Conservation (phyloP, 53 echinoderm and acorn worm species). For the Temnopleurus reevesii region DNA sequence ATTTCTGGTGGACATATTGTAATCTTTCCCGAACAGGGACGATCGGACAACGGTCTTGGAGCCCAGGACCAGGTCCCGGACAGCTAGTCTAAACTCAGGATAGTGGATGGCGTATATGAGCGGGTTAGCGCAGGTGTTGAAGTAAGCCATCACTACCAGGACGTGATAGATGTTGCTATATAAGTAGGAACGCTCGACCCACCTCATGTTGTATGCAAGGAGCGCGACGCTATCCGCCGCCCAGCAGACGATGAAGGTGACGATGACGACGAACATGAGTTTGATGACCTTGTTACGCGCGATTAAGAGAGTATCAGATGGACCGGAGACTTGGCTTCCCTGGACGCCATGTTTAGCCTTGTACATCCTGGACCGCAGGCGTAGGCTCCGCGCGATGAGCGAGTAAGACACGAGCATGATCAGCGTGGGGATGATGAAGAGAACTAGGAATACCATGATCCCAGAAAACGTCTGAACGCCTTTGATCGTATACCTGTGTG, state of each 20-base stretch:
- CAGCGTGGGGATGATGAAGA: constrained; percentile 63
- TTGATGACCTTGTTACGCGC: constrained; percentile 53
- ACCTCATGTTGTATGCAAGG: constrained; percentile 43
- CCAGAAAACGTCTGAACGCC: constrained; percentile 62
- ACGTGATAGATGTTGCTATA: constrained; percentile 39
- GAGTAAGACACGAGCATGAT: constrained; percentile 73
- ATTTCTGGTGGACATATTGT: background rate
- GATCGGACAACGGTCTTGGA: background rate
- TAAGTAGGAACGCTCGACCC: constrained; percentile 41
- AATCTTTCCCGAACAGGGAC: constrained; percentile 43
- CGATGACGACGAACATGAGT: constrained; percentile 54
- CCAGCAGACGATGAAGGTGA: constrained; percentile 59
- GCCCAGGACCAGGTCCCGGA: background rate
- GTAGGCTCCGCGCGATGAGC: constrained; percentile 37
- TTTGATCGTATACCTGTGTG: background rate
- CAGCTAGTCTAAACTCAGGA: constrained; percentile 3
- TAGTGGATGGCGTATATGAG: constrained; percentile 49
- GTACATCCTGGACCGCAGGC: background rate
- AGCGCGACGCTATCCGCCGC: constrained; percentile 34
- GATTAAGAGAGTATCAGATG: background rate
- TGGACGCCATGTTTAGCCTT: background rate
- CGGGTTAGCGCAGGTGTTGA: constrained; percentile 58
- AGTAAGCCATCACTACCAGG: constrained; percentile 37
- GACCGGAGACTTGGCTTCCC: background rate
- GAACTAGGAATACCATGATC: constrained; percentile 59